Conservation (phyloP, 2,113 vertebrate genomes). For the Desmodus rotundus region DNA sequence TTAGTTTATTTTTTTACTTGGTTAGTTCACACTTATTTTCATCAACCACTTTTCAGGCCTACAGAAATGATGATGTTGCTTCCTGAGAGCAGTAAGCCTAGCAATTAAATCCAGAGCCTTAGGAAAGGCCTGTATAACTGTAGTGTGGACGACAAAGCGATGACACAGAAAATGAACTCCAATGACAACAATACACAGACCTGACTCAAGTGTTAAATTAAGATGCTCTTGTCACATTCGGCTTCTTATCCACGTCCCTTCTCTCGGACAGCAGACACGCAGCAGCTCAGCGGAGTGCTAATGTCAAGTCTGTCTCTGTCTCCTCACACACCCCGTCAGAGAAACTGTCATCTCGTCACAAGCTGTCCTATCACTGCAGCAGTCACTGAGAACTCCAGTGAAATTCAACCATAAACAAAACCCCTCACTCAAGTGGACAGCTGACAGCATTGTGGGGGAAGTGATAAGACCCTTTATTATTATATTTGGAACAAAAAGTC, state of each 20-base stretch:
- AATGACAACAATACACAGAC: not conserved
- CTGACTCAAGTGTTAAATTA: not conserved
- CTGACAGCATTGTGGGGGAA: not conserved
- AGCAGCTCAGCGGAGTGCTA: not conserved
- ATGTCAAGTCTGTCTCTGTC: not conserved
- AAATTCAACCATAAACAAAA: conserved; percentile 23
- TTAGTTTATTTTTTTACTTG: not conserved
- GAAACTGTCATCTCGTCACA: not conserved
- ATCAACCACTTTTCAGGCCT: not conserved
- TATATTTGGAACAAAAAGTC: not conserved
- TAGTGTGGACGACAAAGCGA: not conserved
- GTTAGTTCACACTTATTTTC: not conserved
- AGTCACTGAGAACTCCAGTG: not conserved
- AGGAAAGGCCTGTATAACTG: not conserved
- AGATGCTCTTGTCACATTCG: not conserved
- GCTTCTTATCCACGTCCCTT: not conserved
- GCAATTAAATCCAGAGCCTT: not conserved
- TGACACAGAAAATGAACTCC: not conserved
- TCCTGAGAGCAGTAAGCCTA: not conserved
- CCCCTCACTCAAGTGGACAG: not conserved
- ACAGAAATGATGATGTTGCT: not conserved
- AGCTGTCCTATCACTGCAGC: not conserved
- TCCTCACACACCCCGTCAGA: not conserved
- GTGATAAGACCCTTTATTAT: not conserved
- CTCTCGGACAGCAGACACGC: not conserved